These are phyloP conservation scores for Xylota sylvarum DNA, from an alignment of 2,888 invertebrate species.

Conservation along the genomic window DNA sequence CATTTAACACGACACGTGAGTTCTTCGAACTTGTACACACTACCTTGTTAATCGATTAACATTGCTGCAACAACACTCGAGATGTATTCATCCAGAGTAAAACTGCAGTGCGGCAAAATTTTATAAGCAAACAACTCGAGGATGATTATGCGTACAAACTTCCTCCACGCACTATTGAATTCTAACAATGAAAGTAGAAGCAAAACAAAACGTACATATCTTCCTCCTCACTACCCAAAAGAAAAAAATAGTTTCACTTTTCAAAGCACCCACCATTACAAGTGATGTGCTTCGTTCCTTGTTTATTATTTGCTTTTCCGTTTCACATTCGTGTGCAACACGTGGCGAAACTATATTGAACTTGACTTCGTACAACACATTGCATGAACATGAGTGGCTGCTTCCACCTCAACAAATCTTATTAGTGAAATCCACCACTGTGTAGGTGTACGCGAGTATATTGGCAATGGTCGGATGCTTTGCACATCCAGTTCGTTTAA, in stretches of 20 bases:
- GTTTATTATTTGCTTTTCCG: slow-evolving; percentile 5
- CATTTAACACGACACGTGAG: slow-evolving; percentile 33
- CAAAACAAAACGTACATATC: too few relatives aligned
- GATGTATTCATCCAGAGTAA: background rate
- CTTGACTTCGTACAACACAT: slow-evolving; percentile 1
- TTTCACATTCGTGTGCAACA: slow-evolving; percentile 23
- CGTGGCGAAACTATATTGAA: slow-evolving; percentile 43
- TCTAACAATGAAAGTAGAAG: slow-evolving; percentile 4
- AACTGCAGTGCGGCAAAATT: background rate
- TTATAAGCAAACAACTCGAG: background rate
- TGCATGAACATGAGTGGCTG: slow-evolving; percentile 6
- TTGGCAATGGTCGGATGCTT: background rate
- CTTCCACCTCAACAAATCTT: slow-evolving; percentile 49
- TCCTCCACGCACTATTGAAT: background rate
- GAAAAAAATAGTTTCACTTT: slow-evolving; percentile 55
- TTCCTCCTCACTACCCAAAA: background rate
- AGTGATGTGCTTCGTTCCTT: background rate
- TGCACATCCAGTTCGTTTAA: slow-evolving; percentile 29
- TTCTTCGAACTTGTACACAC: slow-evolving; percentile 3
- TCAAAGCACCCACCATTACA: slow-evolving; percentile 1
- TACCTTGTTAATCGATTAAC: slow-evolving; percentile 24
- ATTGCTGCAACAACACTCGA: slow-evolving; percentile 22
- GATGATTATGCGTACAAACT: background rate
- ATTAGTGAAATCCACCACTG: slow-evolving; percentile 48
- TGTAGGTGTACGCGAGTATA: background rate